Base-by-base conservation (phyloP, 2,888 invertebrate genomes). In the Neelides folsomi region DNA sequence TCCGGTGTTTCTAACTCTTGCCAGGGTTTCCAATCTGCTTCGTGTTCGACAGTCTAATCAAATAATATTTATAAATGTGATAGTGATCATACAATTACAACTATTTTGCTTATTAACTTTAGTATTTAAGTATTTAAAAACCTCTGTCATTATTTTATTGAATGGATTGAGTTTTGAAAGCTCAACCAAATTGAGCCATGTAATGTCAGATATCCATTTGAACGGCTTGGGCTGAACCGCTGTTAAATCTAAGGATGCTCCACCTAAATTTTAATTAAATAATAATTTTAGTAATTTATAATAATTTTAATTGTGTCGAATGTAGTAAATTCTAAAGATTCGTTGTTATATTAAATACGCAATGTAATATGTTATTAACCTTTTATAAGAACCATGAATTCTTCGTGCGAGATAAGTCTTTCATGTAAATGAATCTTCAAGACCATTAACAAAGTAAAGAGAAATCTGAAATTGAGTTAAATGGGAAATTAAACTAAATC, bases 331-430 rank as follows among this genome's bases (percentile, higher is more conserved):
- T n/a, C n/a, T n/a, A n/a, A n/a, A n/a, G n/a, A n/a, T n/a, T n/a
- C n/a, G n/a, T n/a, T n/a, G n/a, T n/a, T n/a, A n/a, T n/a, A n/a
- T 10, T 39, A 15, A 42, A 16, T 34, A 35, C 7, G 19, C 15
- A 43, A 20, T 19, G 16, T 19, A 43, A 38, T 8, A 10, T 40
- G 46, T 5, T 27, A 2, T 59, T 48, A 54, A 73, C 75, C 94
- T 74, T 95, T 95, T 52, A 95, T 92, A 65, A 95, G 90, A 1
- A 86, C 83, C 78, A 87, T 83, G 69, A 95, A 95, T 71, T 95
- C 94, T 43, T 86, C 84, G 65, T 88, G 87, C 0, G 82, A 82
- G 57, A 95, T 85, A 38, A 78, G 73, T 0, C 79, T 82, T 42
- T 82, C 79, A 63, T 90, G 83, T 60, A 87, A 80, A 70, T 94